These are phyloP conservation scores for Agrochola circellaris DNA, from an alignment of 2,888 invertebrate genomes.

Conservation along the genomic window DNA sequence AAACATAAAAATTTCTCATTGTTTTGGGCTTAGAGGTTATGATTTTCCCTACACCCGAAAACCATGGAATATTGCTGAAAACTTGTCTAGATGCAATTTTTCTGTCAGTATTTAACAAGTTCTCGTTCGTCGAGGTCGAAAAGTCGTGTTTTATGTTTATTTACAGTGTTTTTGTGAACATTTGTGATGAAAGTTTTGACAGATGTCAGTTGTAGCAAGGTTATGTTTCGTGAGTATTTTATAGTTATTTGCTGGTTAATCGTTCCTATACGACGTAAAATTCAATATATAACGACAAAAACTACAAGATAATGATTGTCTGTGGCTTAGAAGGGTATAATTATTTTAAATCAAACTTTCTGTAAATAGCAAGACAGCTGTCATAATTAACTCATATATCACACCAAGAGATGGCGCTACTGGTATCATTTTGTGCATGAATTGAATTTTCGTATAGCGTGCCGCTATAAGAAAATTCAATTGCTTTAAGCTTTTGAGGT, in stretches of 20 bases:
- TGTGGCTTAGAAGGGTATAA: conserved; percentile 2
- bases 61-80: conserved; percentile 87
- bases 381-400: conserved; percentile 65
- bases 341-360: conserved; percentile 37
- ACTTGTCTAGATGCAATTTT: conserved; percentile 75
- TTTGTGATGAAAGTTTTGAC: conserved; percentile 89
- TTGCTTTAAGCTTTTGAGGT: neutral
- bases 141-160: conserved; percentile 72
- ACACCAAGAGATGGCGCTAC: conserved; percentile 79
- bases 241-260: conserved; percentile 48
- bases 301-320: conserved; percentile 12
- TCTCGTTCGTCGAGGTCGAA: conserved; percentile 57
- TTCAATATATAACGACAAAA: conserved; percentile 19
- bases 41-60: conserved; percentile 68
- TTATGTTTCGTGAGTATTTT: conserved; percentile 76
- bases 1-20: conserved; percentile 52
- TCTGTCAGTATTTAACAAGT: conserved; percentile 69
- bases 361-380: conserved; percentile 70
- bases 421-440: conserved; percentile 47
- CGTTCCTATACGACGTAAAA: neutral
- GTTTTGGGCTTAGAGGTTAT: conserved; percentile 81
- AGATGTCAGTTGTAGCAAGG: conserved; percentile 85
- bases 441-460: neutral
- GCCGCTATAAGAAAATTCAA: too few relatives aligned
- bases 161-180: conserved; percentile 85